Percentiles rank a stretch among this genome's conserved stretches.
These are phyloP conservation scores for Protophormia terraenovae DNA, from an alignment of 2,888 invertebrate genomes.

Conservation along the genomic window DNA sequence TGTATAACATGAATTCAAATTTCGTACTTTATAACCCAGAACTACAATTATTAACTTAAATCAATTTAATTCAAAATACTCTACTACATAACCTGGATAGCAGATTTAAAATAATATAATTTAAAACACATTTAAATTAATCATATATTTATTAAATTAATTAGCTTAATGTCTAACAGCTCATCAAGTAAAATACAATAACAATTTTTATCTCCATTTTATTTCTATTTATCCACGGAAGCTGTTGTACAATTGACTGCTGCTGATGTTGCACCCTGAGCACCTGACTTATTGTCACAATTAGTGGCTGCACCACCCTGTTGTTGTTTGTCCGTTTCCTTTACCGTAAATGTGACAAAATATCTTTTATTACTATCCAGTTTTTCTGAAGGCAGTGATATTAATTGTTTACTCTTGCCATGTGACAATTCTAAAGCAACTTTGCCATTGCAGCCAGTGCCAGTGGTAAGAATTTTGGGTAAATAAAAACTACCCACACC, in stretches of 20 bases:
- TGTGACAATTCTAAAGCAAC: conserved; percentile 91
- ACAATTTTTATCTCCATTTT: neutral
- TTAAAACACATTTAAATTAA: neutral
- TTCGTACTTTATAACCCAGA: no score
- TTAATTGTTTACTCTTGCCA: conserved; percentile 92
- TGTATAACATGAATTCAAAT: no score
- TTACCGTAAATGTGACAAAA: conserved; percentile 95
- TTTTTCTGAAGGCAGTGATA: conserved; percentile 92
- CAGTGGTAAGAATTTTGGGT: conserved; percentile 84
- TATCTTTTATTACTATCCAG: conserved; percentile 94
- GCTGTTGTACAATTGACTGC: conserved; percentile 59
- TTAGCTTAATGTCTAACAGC: neutral
- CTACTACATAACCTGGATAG: no score
- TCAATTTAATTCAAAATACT: no score
- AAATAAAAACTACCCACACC: conserved; percentile 84
- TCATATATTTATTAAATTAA: neutral
- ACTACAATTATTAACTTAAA: no score
- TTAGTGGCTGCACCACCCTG: conserved; percentile 23
- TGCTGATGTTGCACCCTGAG: conserved; percentile 66
- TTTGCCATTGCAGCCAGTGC: conserved; percentile 79
- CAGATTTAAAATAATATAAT: no score
- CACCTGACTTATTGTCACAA: conserved; percentile 31
- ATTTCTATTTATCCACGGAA: conserved; percentile 21
- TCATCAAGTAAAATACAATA: neutral
- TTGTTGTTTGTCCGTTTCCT: conserved; percentile 82